These are phyloP conservation scores for Eledona agricola DNA, from an alignment of 2,888 invertebrate genomes.

Conservation along the genomic window DNA sequence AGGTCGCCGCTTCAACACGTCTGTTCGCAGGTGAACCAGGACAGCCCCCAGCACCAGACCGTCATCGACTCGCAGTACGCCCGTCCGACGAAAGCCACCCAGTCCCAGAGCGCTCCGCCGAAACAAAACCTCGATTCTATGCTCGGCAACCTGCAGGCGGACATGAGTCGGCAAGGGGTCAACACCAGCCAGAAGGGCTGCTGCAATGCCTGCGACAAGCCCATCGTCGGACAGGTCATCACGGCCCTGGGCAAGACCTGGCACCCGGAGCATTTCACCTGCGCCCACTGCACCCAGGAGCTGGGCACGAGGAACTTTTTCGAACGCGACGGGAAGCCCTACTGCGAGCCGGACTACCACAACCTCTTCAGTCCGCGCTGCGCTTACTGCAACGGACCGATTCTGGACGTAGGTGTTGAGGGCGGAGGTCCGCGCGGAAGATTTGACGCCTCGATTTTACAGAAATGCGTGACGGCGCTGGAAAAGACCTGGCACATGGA, in stretches of 20 bases:
- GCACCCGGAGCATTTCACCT: constrained; percentile 99
- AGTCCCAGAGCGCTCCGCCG: constrained; percentile 57
- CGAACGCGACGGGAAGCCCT: constrained; percentile 95
- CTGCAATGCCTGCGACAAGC: constrained; percentile 98
- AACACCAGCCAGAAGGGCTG: constrained; percentile 99
- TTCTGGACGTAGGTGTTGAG: constrained; percentile 81
- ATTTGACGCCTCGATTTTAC: constrained; percentile 61
- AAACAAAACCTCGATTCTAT: constrained; percentile 72
- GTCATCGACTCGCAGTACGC: constrained; percentile 76
- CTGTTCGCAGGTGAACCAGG: constrained; percentile 68
- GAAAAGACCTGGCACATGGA: constrained; percentile 99
- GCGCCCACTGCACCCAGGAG: constrained; percentile 96
- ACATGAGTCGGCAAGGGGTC: constrained; percentile 99
- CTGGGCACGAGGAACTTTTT: constrained; percentile 98
- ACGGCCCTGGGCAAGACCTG: constrained; percentile 98
- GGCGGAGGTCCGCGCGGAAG: constrained; percentile 56
- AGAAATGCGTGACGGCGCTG: constrained; percentile 99
- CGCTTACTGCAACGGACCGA: constrained; percentile 98
- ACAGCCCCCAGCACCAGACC: constrained; percentile 71
- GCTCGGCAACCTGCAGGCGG: constrained; percentile 93
- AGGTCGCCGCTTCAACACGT: constrained; percentile 8
- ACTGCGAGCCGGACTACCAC: constrained; percentile 99
- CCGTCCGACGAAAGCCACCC: constrained; percentile 67
- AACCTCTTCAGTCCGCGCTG: constrained; percentile 98
- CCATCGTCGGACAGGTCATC: constrained; percentile 98